Base-by-base conservation (phyloP, 2,888 invertebrate species). In the Dasypolia templi region DNA sequence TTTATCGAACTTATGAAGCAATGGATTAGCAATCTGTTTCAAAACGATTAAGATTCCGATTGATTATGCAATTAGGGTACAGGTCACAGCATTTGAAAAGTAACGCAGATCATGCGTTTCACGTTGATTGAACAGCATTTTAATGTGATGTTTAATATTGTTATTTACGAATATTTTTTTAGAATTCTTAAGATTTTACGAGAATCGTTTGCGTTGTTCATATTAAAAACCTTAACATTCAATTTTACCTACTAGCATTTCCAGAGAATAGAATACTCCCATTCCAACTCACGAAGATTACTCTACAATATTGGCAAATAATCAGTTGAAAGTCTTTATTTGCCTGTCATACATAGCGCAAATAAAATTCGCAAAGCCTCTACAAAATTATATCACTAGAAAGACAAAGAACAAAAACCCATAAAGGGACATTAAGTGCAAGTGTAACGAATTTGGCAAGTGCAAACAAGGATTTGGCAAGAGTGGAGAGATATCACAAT, bases 391-490 rank as follows among this genome's bases (percentile, higher is more conserved):
- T 81, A 55, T 63, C 49, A 61, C 68, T 67, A n/a, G 63, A 64
- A 74, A 61, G 9, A 75, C 68, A 69, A 44, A 56, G 56, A 59
- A 73, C 79, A 81, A 75, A 70, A 81, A 79, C 35, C 22, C 58
- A 72, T 55, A 56, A 61, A 79, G 68, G 66, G 72, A 63, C 55
- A 44, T 1, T 65, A 65, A 59, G 58, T 63, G 72, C 55, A 83
- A 86, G 79, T 81, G 76, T 79, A 63, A 56, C 87, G 39, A 85
- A 86, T 83, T 58, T 75, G n/a, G n/a, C n/a, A n/a, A n/a, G n/a
- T n/a, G n/a, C 73, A 75, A 85, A 86, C 77, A 72, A 83, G 69
- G 75, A 81, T 87, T 87, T 71, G 62, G 75, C 72, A 86, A 87
- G 42, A 76, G 55, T 56, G 9, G 26, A 68, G 61, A 76, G 73